Conservation (phyloP, 2,888 invertebrate genomes). For the Cheilosia scutellata region DNA sequence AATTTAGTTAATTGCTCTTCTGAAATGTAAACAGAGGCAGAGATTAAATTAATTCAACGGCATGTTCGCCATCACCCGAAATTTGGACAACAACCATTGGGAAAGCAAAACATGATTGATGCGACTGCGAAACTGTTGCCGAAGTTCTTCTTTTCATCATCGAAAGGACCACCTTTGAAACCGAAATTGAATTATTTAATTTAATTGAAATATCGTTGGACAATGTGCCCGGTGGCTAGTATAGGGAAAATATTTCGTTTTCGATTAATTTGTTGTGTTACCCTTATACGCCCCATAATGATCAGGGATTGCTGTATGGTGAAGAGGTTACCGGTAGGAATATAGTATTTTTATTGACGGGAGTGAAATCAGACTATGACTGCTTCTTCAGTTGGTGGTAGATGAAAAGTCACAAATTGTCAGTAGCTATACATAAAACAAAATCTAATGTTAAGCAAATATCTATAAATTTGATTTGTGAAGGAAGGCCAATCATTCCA, state of each 20-base stretch:
- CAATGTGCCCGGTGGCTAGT: slow-evolving; percentile 22
- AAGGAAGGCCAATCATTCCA: too few species aligned
- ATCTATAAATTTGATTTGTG: too few species aligned
- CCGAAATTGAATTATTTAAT: slow-evolving; percentile 61
- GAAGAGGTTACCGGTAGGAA: background rate
- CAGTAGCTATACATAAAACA: too few species aligned
- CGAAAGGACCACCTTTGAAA: slow-evolving; percentile 49
- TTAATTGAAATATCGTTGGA: slow-evolving; percentile 61
- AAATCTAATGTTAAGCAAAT: too few species aligned
- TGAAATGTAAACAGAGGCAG: slow-evolving; percentile 47
- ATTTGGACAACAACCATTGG: slow-evolving; percentile 26
- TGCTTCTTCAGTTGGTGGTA: too few species aligned
- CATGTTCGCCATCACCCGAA: slow-evolving; percentile 57
- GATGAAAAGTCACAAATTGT: too few species aligned
- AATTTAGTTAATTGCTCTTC: slow-evolving; percentile 65
- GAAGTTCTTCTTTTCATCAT: slow-evolving; percentile 41
- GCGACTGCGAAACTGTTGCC: slow-evolving; percentile 25
- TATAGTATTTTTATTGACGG: background rate
- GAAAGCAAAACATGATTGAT: slow-evolving; percentile 61
- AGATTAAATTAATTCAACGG: slow-evolving; percentile 44
- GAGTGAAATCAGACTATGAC: too few species aligned
- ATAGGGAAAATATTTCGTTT: slow-evolving; percentile 15
- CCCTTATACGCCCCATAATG: background rate
- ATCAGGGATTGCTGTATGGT: background rate
- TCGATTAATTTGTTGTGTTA: slow-evolving; percentile 20